phyloP scores from a whole-genome alignment of 2,113 vertebrate genomes.

The Rhea americana region DNA sequence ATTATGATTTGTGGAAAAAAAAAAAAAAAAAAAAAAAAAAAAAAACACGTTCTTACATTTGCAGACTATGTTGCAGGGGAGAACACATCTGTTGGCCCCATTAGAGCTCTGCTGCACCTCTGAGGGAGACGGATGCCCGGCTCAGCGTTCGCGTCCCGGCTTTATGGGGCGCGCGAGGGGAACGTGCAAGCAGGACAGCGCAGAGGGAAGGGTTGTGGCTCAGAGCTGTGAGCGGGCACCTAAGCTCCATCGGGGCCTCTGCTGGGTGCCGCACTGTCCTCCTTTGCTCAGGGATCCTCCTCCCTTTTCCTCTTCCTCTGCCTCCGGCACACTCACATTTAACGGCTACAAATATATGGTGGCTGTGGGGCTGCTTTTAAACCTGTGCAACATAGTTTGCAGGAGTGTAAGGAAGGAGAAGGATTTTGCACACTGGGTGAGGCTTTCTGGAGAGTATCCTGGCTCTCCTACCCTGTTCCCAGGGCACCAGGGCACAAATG shows the following conservation, averaged over 20 bases:
- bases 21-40: not conserved
- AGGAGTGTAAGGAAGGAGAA: not conserved
- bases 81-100: not conserved
- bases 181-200: fast-evolving
- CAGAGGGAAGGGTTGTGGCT: not conserved
- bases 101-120: not conserved
- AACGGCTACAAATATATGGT: not conserved
- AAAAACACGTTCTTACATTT: not conserved
- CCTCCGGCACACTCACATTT: fast-evolving
- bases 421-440: fast-evolving
- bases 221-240: not conserved
- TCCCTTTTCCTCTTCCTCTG: not conserved
- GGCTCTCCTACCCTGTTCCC: not conserved
- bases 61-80: not conserved
- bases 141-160: not conserved
- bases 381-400: not conserved
- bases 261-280: not conserved
- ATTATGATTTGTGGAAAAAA: not conserved
- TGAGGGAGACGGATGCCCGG: not conserved
- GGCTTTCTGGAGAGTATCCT: not conserved
- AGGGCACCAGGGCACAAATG: not conserved
- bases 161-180: not conserved
- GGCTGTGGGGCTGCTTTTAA: not conserved
- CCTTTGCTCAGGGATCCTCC: not conserved
- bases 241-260: not conserved